These are phyloP conservation scores for Caenorhabditis sp. DNA, from an alignment of 2,888 invertebrate genomes.

Conservation along the genomic window DNA sequence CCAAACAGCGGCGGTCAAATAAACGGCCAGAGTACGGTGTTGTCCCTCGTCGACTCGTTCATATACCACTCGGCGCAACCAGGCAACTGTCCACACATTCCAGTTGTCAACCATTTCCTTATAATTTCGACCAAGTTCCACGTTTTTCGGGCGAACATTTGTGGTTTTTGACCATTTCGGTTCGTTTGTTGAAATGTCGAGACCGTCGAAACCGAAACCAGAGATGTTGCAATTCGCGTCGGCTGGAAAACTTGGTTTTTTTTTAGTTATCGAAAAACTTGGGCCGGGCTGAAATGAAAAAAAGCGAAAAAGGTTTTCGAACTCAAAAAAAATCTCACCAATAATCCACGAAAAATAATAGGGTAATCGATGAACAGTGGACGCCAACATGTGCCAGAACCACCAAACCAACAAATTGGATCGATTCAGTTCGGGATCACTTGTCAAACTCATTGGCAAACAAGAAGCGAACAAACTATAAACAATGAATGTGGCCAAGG, in stretches of 20 bases:
- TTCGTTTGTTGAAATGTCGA: constrained; percentile 77
- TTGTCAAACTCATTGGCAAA: constrained; percentile 27
- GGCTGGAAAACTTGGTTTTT: constrained; percentile 73
- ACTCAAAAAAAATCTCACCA: too few species aligned
- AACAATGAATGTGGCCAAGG: constrained; percentile 13
- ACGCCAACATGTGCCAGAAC: constrained; percentile 48
- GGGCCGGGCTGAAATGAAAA: too few species aligned
- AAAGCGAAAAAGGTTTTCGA: too few species aligned
- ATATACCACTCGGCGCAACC: constrained; percentile 90
- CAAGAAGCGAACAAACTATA: constrained; percentile 8
- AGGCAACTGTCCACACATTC: constrained; percentile 93
- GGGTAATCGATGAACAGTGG: constrained; percentile 60
- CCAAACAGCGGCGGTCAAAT: constrained; percentile 35
- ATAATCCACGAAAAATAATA: constrained; percentile 71
- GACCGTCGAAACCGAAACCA: constrained; percentile 87
- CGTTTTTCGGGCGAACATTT: constrained; percentile 86
- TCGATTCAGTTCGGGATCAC: constrained; percentile 29
- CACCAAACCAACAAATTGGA: constrained; percentile 42
- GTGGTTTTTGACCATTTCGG: constrained; percentile 90
- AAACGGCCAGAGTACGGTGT: constrained; percentile 32
- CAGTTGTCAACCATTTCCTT: constrained; percentile 87
- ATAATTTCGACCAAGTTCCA: constrained; percentile 87
- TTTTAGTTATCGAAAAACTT: too few species aligned
- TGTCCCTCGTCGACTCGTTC: constrained; percentile 73
- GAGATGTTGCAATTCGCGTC: constrained; percentile 94